Conservation (phyloP, 1,140 invertebrate genomes). For the Eriocheir sinensis region DNA sequence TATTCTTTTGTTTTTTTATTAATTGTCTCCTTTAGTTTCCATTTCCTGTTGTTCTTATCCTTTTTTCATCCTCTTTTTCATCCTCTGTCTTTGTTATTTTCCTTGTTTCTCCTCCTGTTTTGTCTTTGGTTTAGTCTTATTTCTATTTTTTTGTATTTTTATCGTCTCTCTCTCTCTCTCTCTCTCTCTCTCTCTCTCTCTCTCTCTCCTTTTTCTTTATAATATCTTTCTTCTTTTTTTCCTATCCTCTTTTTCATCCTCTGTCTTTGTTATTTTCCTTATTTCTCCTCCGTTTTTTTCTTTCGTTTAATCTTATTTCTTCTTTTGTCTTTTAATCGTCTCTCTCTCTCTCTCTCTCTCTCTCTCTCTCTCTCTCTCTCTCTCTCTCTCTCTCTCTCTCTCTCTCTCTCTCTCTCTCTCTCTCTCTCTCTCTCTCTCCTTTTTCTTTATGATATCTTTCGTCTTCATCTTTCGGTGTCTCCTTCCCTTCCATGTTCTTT, state of each 20-base stretch:
- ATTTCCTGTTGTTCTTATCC: too few relatives aligned
- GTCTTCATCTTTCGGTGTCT: background rate
- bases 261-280: background rate
- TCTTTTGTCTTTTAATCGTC: background rate
- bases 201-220: constrained; percentile 38
- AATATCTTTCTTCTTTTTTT: background rate
- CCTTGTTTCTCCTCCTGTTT: too few relatives aligned
- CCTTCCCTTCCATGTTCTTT: background rate
- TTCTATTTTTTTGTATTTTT: background rate
- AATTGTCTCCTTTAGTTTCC: too few relatives aligned
- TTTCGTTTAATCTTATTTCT: too few relatives aligned
- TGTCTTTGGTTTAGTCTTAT: background rate
- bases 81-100: too few relatives aligned
- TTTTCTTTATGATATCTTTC: background rate
- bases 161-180: background rate
- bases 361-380: constrained; percentile 29
- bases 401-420: constrained; percentile 29
- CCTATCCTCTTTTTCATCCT: constrained; percentile 22
- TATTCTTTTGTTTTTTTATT: too few relatives aligned
- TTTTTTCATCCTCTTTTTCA: too few relatives aligned
- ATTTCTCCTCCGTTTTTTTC: background rate
- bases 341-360: constrained; percentile 20
- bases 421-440: background rate
- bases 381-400: background rate
- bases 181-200: constrained; percentile 39